Percentiles rank a stretch among this genome's conserved stretches.
These are phyloP conservation scores for Mandrillus leucophaeus DNA, from an alignment of 2,113 vertebrate genomes.

Conservation along the genomic window DNA sequence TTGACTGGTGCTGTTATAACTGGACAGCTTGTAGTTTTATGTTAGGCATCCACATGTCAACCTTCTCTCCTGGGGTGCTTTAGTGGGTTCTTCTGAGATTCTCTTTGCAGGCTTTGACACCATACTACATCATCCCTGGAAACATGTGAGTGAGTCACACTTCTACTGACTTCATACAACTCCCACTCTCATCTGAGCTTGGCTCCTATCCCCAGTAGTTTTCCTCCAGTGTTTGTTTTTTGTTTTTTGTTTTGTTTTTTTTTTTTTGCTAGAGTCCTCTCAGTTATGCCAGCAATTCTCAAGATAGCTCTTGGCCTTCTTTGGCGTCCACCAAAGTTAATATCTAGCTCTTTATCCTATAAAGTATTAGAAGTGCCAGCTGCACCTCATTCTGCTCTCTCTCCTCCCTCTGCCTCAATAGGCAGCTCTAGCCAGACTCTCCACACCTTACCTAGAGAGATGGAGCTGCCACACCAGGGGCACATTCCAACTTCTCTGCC, in stretches of 20 bases:
- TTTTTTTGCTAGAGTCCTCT: background rate
- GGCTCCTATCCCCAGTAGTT: background rate
- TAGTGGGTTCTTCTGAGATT: background rate
- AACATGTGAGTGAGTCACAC: background rate
- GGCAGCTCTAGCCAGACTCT: background rate
- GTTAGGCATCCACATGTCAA: background rate
- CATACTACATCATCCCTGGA: background rate
- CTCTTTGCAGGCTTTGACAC: background rate
- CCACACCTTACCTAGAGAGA: background rate
- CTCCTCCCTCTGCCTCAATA: background rate
- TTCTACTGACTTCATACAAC: background rate
- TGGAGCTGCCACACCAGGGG: background rate
- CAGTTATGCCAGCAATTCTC: background rate
- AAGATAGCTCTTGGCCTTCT: background rate
- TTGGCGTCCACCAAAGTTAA: background rate
- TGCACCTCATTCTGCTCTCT: background rate
- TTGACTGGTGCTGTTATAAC: background rate
- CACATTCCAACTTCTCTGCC: background rate
- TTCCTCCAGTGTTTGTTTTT: background rate
- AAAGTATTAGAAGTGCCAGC: background rate
- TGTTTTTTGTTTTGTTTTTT: background rate
- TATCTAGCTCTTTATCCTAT: background rate
- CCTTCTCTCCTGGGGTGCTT: background rate
- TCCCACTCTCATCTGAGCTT: background rate
- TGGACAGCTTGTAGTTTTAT: background rate